Percentiles rank a stretch among this genome's conserved stretches.
Conservation (phyloP, 1,140 invertebrate genomes). For the Drosophila rufa region DNA sequence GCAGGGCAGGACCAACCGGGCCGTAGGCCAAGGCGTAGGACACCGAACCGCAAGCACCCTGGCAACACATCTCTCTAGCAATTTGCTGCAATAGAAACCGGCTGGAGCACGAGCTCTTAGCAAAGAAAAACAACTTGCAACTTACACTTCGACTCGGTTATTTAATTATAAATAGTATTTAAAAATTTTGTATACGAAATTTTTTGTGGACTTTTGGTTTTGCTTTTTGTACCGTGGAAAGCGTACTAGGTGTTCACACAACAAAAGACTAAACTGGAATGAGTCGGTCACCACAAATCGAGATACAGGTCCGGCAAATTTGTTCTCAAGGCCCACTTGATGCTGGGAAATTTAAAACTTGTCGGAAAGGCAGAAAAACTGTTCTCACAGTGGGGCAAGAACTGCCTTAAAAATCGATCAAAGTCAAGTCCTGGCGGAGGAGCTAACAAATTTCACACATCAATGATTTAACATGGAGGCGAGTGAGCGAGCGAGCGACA, state of each 20-base stretch:
- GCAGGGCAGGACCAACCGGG: conserved; percentile 66
- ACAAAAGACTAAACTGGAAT: conserved; percentile 40
- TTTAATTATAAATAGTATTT: not conserved
- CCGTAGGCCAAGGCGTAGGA: conserved; percentile 66
- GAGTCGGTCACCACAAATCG: not conserved
- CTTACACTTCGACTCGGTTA: conserved; percentile 24
- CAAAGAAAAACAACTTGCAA: not conserved
- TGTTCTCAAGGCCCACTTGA: conserved; percentile 47
- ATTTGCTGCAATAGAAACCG: not conserved
- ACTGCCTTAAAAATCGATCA: conserved; percentile 59
- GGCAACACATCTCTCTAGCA: conserved; percentile 21
- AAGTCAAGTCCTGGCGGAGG: conserved; percentile 32
- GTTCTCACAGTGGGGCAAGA: conserved; percentile 4
- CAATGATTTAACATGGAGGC: conserved; percentile 68
- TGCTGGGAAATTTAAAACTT: conserved; percentile 29
- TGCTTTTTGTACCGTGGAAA: conserved; percentile 12
- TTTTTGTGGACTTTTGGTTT: conserved; percentile 36
- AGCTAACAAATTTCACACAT: conserved; percentile 73
- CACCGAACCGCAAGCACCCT: conserved; percentile 58
- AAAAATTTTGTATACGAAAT: conserved; percentile 29
- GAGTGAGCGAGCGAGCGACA: conserved; percentile 43
- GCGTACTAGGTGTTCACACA: conserved; percentile 29
- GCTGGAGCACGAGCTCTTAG: not conserved
- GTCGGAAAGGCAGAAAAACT: conserved; percentile 13
- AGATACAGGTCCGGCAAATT: not conserved